These are phyloP conservation scores for Galleria mellonella DNA, from an alignment of 1,140 invertebrate species.

Conservation along the genomic window DNA sequence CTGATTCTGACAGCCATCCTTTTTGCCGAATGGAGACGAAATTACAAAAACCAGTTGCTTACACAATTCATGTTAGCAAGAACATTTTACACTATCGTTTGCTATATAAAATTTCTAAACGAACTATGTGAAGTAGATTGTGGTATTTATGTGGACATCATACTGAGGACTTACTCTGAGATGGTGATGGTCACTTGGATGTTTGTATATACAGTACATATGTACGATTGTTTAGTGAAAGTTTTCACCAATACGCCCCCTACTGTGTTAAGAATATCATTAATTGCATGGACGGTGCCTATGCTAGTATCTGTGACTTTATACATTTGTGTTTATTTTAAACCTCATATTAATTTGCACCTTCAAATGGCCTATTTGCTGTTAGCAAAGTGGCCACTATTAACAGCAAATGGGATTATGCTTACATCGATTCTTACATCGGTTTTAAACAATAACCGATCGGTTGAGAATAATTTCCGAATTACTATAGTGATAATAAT, in stretches of 20 bases:
- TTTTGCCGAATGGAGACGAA: slow-evolving; percentile 48
- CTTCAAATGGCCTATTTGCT: slow-evolving; percentile 31
- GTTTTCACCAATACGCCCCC: slow-evolving; percentile 28
- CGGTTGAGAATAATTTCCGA: slow-evolving; percentile 25
- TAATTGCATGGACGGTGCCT: slow-evolving; percentile 37
- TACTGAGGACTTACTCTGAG: slow-evolving; percentile 37
- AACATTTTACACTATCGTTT: slow-evolving; percentile 31
- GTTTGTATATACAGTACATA: slow-evolving; percentile 50
- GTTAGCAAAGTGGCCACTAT: slow-evolving; percentile 47
- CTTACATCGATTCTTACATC: slow-evolving; percentile 35
- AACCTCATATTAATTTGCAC: slow-evolving; percentile 10
- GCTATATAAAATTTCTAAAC: slow-evolving; percentile 28
- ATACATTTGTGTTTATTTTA: slow-evolving; percentile 12
- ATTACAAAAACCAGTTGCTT: slow-evolving; percentile 51
- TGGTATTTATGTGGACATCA: slow-evolving; percentile 14
- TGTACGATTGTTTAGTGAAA: slow-evolving; percentile 49
- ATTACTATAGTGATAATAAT: slow-evolving; percentile 44
- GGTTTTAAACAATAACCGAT: slow-evolving; percentile 35
- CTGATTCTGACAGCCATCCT: slow-evolving; percentile 40
- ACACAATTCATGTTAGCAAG: slow-evolving; percentile 56
- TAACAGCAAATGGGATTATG: slow-evolving; percentile 38
- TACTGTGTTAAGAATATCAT: slow-evolving; percentile 29
- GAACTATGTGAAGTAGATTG: slow-evolving; percentile 3
- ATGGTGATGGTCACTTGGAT: slow-evolving; percentile 45
- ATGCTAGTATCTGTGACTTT: slow-evolving; percentile 15